A percentile compares a stretch with the other conserved stretches of the same genome.
Conservation (phyloP, 2,888 invertebrate species). For the Athalia circularis region DNA sequence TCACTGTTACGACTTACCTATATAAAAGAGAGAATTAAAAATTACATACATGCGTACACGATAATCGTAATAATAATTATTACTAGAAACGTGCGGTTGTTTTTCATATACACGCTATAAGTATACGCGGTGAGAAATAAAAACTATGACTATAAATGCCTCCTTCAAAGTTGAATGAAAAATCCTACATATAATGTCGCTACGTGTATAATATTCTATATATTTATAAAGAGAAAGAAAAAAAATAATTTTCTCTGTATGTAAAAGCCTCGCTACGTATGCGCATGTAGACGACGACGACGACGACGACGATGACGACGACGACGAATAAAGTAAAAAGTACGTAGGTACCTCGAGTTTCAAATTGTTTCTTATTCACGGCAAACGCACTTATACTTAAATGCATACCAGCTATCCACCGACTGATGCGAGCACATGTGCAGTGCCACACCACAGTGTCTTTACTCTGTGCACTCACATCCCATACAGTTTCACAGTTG, state of each 20-base stretch:
- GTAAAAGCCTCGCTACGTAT: background rate
- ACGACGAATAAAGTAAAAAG: background rate
- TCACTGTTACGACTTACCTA: too few relatives aligned
- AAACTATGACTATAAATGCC: slow-evolving; percentile 5
- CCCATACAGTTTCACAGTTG: background rate
- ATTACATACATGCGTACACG: too few relatives aligned
- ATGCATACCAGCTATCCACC: background rate
- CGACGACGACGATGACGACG: slow-evolving; percentile 2
- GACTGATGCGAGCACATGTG: background rate
- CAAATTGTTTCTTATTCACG: slow-evolving; percentile 32
- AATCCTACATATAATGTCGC: too few relatives aligned
- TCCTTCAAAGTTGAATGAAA: slow-evolving; percentile 13
- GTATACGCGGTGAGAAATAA: slow-evolving; percentile 3
- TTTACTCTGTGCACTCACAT: background rate
- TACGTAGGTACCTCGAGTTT: slow-evolving; percentile 11
- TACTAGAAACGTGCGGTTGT: background rate
- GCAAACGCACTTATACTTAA: slow-evolving; percentile 10
- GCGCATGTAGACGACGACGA: slow-evolving; percentile 1
- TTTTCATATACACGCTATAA: background rate
- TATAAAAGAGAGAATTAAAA: too few relatives aligned
- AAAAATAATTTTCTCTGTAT: background rate
- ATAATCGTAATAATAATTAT: background rate
- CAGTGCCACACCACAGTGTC: background rate
- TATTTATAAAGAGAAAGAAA: background rate
- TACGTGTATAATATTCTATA: too few relatives aligned